These are phyloP conservation scores for Odocoileus virginianus DNA, from an alignment of 2,113 vertebrate species.

Conservation along the genomic window DNA sequence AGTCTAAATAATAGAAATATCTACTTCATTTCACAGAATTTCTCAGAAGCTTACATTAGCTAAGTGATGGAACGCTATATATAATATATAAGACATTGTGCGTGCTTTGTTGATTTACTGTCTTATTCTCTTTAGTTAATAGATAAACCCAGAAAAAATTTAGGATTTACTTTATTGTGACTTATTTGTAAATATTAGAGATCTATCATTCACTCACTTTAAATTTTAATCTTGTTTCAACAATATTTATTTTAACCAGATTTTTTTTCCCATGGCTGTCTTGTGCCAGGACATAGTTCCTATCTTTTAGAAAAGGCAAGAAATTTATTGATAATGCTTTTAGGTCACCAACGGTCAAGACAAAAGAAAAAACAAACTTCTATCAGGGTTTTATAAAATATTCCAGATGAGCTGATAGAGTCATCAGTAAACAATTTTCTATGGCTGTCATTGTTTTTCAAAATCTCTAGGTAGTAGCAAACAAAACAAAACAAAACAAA, in stretches of 20 bases:
- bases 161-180: neutral
- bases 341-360: neutral
- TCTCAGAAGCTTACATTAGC: neutral
- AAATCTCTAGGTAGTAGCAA: neutral
- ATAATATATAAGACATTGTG: neutral
- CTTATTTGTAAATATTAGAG: neutral
- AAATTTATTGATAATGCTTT: neutral
- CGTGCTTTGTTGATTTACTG: neutral
- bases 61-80: neutral
- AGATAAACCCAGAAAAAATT: neutral
- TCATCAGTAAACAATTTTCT: neutral
- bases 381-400: neutral
- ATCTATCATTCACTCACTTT: neutral
- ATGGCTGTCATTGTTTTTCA: neutral
- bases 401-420: neutral
- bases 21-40: neutral
- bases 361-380: neutral
- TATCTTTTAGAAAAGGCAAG: neutral
- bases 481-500: too few relatives aligned
- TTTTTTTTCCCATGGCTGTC: neutral
- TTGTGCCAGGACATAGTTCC: neutral
- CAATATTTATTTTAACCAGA: neutral
- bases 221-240: neutral
- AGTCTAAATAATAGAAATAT: neutral
- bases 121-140: neutral